Evolutionary conservation across 2,113 vertebrate species (phyloP).

Genomic region (Corythornis vintsioides): DNA sequence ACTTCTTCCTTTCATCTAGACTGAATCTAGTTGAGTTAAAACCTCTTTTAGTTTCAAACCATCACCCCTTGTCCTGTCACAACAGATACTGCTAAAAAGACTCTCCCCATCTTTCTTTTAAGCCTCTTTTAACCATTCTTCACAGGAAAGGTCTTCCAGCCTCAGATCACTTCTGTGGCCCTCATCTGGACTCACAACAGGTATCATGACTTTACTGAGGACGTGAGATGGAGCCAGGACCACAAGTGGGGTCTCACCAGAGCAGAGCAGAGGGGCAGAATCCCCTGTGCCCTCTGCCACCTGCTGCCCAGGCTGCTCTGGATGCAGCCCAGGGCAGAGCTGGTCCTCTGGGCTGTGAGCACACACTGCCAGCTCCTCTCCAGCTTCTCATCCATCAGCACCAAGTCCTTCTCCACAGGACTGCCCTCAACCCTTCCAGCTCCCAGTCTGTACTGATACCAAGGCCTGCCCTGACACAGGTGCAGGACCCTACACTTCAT

Average conservation of each 20-base stretch:
- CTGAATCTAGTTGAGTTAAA: background rate
- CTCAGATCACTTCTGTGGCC: background rate
- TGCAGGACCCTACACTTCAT: background rate
- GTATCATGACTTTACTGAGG: background rate
- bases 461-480: background rate
- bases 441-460: background rate
- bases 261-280: background rate
- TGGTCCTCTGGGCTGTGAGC: background rate
- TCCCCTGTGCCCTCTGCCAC: background rate
- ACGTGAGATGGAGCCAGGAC: background rate
- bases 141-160: background rate
- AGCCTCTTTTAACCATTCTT: background rate
- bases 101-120: background rate
- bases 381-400: background rate
- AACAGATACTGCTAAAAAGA: background rate
- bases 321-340: background rate
- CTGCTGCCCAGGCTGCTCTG: background rate
- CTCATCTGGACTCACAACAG: background rate
- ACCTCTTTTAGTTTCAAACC: background rate
- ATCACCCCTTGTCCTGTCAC: background rate
- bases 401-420: background rate
- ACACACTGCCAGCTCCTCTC: background rate
- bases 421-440: background rate
- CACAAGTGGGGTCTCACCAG: background rate
- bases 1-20: background rate